Conservation (phyloP, 2,797 vertebrate species). For the Rhinoraja longicauda region DNA sequence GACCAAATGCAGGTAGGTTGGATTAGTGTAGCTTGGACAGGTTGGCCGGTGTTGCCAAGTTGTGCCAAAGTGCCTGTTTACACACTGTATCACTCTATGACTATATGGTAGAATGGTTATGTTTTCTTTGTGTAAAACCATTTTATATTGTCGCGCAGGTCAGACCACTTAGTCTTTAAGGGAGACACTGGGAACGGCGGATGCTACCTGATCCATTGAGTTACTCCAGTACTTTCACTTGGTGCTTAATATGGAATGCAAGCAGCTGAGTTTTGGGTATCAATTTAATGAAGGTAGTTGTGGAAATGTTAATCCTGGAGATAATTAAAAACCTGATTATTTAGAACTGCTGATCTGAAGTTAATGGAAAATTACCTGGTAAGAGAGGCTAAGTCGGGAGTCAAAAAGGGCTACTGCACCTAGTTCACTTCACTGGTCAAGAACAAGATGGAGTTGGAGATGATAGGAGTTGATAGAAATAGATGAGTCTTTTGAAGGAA, state of each 20-base stretch:
- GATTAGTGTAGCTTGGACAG: too few species aligned
- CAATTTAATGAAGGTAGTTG: background rate
- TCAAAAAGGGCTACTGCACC: background rate
- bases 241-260: background rate
- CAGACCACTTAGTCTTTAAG: background rate
- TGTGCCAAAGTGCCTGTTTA: too few species aligned
- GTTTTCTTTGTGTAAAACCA: too few species aligned
- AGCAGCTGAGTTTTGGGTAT: background rate
- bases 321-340: background rate
- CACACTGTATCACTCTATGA: too few species aligned
- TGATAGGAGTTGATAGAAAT: background rate
- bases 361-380: background rate
- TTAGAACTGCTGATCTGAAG: background rate
- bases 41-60: too few species aligned
- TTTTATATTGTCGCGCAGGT: too few species aligned
- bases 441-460: background rate
- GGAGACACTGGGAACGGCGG: too few species aligned
- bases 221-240: background rate
- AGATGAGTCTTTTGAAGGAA: background rate
- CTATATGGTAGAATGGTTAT: too few species aligned
- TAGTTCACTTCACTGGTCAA: background rate
- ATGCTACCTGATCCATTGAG: too few species aligned
- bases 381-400: background rate
- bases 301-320: background rate
- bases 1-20: too few species aligned